Evolutionary conservation across 1,140 invertebrate species (phyloP).

Genomic region (Megathymus violae): DNA sequence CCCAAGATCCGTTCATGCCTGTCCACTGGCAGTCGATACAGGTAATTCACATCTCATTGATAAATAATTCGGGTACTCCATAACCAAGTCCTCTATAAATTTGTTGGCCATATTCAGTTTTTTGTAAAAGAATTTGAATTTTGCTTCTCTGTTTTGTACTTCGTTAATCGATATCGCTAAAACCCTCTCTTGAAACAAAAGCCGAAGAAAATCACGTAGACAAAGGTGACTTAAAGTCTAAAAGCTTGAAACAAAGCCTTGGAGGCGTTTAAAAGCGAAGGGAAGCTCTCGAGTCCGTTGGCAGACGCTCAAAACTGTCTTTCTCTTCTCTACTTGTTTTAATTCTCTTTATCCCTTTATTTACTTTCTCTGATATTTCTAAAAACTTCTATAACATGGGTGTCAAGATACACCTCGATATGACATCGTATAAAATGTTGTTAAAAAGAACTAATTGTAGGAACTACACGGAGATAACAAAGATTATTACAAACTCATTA

Average conservation of each 20-base stretch:
- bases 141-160: neutral
- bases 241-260: constrained; percentile 14
- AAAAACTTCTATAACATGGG: too few relatives aligned
- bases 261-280: constrained; percentile 11
- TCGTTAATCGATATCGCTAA: constrained; percentile 4
- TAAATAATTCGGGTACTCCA: too few relatives aligned
- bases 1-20: too few relatives aligned
- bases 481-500: too few relatives aligned
- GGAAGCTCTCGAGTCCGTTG: constrained; percentile 8
- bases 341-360: neutral
- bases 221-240: constrained; percentile 6
- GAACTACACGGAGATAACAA: too few relatives aligned
- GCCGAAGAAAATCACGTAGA: constrained; percentile 20
- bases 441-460: neutral
- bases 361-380: constrained; percentile 6
- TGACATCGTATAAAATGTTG: too few relatives aligned
- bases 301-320: constrained; percentile 10
- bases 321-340: neutral
- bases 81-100: too few relatives aligned
- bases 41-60: too few relatives aligned
- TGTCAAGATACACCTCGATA: too few relatives aligned
- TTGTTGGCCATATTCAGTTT: neutral
- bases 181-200: constrained; percentile 5
- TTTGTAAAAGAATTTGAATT: neutral
- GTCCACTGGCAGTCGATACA: neutral